phyloP scores from a whole-genome alignment of 2,113 vertebrate genomes.

The Pygoscelis antarcticus region DNA sequence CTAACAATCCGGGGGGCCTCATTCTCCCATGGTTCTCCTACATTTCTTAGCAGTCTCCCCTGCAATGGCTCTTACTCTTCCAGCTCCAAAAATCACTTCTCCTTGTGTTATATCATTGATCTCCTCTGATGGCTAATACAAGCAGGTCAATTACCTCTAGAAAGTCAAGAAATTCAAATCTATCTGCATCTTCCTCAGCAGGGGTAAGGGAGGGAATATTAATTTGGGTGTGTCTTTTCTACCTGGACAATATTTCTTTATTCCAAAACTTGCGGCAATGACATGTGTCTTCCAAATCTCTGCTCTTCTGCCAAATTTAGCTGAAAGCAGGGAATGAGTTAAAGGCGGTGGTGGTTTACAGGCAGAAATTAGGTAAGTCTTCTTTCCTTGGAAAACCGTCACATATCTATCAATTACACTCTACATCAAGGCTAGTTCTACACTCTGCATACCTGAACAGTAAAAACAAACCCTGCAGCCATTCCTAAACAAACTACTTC shows the following conservation, averaged over 20 bases:
- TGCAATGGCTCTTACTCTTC: background rate
- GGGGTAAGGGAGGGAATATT: background rate
- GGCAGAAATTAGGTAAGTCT: background rate
- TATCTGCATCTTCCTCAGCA: background rate
- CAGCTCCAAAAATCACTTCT: background rate
- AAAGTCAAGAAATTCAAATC: background rate
- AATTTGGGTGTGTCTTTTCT: background rate
- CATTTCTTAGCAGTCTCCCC: background rate
- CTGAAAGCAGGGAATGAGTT: background rate
- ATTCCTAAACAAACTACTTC: background rate
- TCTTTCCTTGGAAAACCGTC: background rate
- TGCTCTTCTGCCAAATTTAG: background rate
- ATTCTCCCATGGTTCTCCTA: background rate
- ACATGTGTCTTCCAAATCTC: background rate
- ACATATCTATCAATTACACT: background rate
- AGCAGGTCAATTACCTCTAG: background rate
- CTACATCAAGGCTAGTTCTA: background rate
- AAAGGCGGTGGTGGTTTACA: background rate
- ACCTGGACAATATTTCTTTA: background rate
- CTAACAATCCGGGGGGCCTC: background rate
- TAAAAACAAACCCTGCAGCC: slow-evolving; percentile 38
- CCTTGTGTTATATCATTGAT: background rate
- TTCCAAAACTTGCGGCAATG: background rate
- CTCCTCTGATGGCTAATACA: background rate
- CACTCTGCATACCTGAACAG: background rate